Evolutionary conservation across 2,888 invertebrate genomes (phyloP), one percentile per base, ranked within the genome.

Genomic region (Caenorhabditis sinica): DNA sequence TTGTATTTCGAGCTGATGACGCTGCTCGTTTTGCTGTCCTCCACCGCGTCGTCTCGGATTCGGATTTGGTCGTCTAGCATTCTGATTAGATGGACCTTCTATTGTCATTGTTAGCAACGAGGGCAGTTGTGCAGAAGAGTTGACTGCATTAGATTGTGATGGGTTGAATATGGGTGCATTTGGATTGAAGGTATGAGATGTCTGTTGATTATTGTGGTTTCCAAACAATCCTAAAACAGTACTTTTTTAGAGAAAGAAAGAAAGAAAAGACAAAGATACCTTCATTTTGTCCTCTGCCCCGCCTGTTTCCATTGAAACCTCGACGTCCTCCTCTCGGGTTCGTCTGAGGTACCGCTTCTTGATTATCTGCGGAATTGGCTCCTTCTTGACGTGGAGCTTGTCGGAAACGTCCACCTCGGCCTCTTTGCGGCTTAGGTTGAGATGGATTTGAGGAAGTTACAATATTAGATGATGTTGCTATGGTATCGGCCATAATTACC

Each of bases 401-500:
- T n/a, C 43, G 69, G 40, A 30, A 49, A 63, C 74, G 60, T 25
- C 63, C 79, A 36, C 74, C 71, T 58, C 80, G 33, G 9, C 73
- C 68, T 73, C 74, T 13, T 30, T 49, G 45, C 15, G 68, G 28
- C 58, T 74, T 60, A n/a, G 20, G n/a, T n/a, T 30, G 49, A 17
- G 75, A 13, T n/a, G 72, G 28, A 73, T 72, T 73, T 73, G 71
- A 51, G 60, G 72, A 40, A 23, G 58, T 25, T 43, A 68, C 30
- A 45, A 61, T 61, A 33, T 28, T 53, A 23, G 86, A 53, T 45
- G 82, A 49, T 68, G 82, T 40, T 80, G 20, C 72, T 40, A 33
- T 71, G 28, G 61, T 63, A 30, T 82, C 83, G 74, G 82, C 80
- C 86, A 86, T 86, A 76, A 83, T 81, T 81, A 75, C 76, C 73